Conservation (phyloP, 2,797 vertebrate genomes). For the Sphenopsis melanotis region DNA sequence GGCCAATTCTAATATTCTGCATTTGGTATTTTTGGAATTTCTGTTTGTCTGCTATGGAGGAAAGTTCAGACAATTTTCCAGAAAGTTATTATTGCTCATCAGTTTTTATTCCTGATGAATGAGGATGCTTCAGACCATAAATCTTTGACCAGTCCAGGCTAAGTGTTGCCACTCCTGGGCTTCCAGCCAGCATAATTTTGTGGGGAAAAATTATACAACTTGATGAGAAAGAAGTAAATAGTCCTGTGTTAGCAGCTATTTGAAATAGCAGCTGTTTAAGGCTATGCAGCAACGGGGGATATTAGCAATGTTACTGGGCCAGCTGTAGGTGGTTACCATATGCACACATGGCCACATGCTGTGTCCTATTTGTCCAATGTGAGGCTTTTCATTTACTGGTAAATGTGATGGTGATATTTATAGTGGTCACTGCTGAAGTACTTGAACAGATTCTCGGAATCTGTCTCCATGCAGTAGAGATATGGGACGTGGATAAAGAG, state of each 20-base stretch:
- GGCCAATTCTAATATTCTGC: background rate
- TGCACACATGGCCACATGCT: background rate
- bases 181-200: constrained; percentile 40
- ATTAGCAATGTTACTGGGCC: constrained; percentile 1
- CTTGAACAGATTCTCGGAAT: background rate
- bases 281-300: background rate
- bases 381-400: background rate
- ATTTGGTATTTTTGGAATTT: constrained; percentile 32
- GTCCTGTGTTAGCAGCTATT: constrained; percentile 42
- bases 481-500: background rate
- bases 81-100: constrained; percentile 29
- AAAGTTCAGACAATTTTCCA: constrained; percentile 38
- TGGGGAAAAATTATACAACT: constrained; percentile 33
- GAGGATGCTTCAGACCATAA: constrained; percentile 25
- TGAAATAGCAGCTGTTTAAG: constrained; percentile 41
- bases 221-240: constrained; percentile 47
- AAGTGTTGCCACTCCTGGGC: constrained; percentile 39
- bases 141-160: constrained; percentile 14
- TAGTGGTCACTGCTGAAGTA: background rate
- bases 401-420: background rate
- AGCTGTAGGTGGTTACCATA: constrained; percentile 17
- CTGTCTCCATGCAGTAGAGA: background rate
- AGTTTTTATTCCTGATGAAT: constrained; percentile 35
- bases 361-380: background rate
- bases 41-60: background rate